A percentile compares a stretch with the other conserved stretches of the same genome.
Conservation (phyloP, 2,113 vertebrate species). For the Heterotilapia buettikoferi region DNA sequence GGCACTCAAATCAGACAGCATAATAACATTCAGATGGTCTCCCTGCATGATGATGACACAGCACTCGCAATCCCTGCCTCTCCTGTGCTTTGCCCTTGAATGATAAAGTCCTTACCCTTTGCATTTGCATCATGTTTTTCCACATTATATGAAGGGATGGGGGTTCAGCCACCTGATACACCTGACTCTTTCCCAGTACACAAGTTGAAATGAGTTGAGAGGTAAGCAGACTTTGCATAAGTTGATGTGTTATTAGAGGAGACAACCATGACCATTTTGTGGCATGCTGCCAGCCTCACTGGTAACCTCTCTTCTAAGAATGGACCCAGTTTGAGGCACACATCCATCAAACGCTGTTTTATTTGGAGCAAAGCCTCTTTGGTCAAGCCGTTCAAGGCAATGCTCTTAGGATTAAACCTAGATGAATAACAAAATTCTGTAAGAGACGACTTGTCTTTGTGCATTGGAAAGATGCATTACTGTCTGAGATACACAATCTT, state of each 20-base stretch:
- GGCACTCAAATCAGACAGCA: conserved; percentile 43
- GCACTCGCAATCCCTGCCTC: conserved; percentile 24
- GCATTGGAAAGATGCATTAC: background rate
- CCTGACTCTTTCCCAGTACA: background rate
- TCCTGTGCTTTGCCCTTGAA: conserved; percentile 43
- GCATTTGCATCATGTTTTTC: background rate
- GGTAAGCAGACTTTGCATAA: conserved; percentile 30
- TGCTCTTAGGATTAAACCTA: conserved; percentile 5
- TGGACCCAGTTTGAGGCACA: conserved; percentile 27
- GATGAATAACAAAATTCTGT: background rate
- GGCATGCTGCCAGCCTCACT: background rate
- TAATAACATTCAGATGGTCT: conserved; percentile 61
- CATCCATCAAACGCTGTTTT: conserved; percentile 18
- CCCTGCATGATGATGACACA: conserved; percentile 54
- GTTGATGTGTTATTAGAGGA: conserved; percentile 41
- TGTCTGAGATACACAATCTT: background rate
- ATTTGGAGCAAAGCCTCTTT: background rate
- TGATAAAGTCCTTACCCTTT: background rate
- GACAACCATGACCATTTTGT: conserved; percentile 38
- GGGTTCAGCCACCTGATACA: background rate
- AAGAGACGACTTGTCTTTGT: background rate
- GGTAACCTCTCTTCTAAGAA: background rate
- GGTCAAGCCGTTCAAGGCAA: conserved; percentile 11
- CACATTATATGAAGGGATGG: background rate
- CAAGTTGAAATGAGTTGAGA: background rate